Base-by-base conservation (phyloP, 2,113 vertebrate genomes). In the western clawed frog (Xenopus tropicalis) region DNA sequence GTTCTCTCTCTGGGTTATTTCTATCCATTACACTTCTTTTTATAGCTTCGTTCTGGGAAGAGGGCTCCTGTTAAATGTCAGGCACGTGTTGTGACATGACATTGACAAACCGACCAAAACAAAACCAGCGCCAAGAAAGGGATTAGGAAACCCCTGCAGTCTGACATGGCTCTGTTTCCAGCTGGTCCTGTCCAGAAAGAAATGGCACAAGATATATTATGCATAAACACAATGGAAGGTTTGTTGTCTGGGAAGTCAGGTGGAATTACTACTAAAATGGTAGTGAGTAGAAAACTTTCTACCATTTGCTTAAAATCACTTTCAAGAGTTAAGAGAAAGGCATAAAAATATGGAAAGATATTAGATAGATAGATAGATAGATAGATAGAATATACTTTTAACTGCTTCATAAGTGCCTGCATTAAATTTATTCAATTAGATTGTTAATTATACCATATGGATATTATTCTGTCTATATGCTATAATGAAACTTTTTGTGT, bases 1-100 rank as follows among this genome's bases (percentile, higher is more conserved):
- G 46, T 8, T 44, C 16, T 48, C 16, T 48, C 46, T 48, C 16
- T 14, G 12, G 46, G 46, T 37, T 59, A 23, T 59, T 23, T 23
- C 52, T n/a, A 54, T 54, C 52, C 52, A 20, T 59, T 24, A 24
- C 21, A 22, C 4, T 22, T 59, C 57, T 23, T 23, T 22, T 23
- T 59, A 23, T 59, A 59, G 57, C 21, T 59, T 59, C 57, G 14
- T 59, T 59, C 57, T 59, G 57, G 57, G 22, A 59, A 59, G 21
- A 59, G 57, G 22, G 1, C 22, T 59, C 22, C 57, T 59, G 57
- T 24, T 59, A 59, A 22, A 59, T 23, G 11, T 59, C 57, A 59
- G 57, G 57, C 57, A 24, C 1, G 22, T 23, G 57, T 24, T 59
- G 16, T 59, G 57, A 59, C 56, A 58, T 58, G 56, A 58, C 22